Percentiles rank a stretch among this genome's conserved stretches.
These are phyloP conservation scores for Polymixis lichenea DNA, from an alignment of 2,888 invertebrate genomes.

Conservation along the genomic window DNA sequence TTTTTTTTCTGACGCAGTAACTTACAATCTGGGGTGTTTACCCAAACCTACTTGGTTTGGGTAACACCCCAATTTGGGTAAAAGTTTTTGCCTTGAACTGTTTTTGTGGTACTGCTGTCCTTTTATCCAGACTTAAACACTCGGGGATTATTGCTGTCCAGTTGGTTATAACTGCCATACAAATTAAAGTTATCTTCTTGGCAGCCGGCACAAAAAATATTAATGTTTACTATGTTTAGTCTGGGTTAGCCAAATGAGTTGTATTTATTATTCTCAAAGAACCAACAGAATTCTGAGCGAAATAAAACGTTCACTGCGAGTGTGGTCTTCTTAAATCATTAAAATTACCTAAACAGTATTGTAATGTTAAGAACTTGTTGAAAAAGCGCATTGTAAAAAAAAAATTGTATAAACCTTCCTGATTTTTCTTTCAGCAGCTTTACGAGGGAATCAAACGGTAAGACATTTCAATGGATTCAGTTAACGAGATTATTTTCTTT, in stretches of 20 bases:
- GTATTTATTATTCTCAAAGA: constrained; percentile 22
- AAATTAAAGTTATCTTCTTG: constrained; percentile 32
- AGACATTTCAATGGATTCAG: too few relatives aligned
- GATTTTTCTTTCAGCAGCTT: not conserved
- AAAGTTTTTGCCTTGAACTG: constrained; percentile 52
- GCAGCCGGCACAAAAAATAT: constrained; percentile 26
- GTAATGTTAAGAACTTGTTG: too few relatives aligned
- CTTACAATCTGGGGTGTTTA: constrained; percentile 54
- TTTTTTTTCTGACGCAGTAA: constrained; percentile 53
- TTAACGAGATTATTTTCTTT: not conserved
- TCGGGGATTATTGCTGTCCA: constrained; percentile 34
- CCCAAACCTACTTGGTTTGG: constrained; percentile 32
- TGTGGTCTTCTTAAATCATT: not conserved
- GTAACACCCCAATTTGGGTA: constrained; percentile 53
- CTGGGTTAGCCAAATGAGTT: constrained; percentile 23
- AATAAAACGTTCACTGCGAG: not conserved
- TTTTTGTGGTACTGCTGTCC: constrained; percentile 36
- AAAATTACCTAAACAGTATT: not conserved
- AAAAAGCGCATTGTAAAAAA: not conserved
- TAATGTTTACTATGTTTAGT: constrained; percentile 7
- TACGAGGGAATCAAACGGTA: too few relatives aligned
- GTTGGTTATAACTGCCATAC: constrained; percentile 29
- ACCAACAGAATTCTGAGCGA: not conserved
- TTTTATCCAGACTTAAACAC: constrained; percentile 43
- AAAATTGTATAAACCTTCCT: not conserved